Conservation (phyloP, 2,888 invertebrate genomes). For the Aleiodes leptofemur region DNA sequence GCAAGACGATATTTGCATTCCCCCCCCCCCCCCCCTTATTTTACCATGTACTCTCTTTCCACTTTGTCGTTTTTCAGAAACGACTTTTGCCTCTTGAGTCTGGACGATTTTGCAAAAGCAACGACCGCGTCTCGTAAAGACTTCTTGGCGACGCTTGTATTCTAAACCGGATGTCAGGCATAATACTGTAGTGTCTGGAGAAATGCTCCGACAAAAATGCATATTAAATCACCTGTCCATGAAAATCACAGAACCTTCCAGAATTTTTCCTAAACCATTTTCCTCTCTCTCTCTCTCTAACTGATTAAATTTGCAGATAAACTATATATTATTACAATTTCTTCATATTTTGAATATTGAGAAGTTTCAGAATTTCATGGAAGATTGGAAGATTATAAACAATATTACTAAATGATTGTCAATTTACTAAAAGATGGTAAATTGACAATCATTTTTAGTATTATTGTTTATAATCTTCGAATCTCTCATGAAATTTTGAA, state of each 20-base stretch:
- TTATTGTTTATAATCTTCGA: no score
- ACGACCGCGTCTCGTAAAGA: constrained; percentile 50
- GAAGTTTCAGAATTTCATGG: no score
- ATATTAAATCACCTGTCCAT: constrained; percentile 42
- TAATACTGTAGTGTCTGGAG: constrained; percentile 27
- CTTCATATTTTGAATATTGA: no score
- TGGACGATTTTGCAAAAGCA: constrained; percentile 45
- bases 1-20: constrained; percentile 42
- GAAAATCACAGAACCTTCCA: constrained; percentile 1
- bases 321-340: no score
- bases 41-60: constrained; percentile 21
- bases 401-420: no score
- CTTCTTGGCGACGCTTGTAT: constrained; percentile 44
- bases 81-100: constrained; percentile 31
- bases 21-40: neutral
- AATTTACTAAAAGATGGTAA: no score
- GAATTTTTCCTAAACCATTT: constrained; percentile 6
- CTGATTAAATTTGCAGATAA: no score
- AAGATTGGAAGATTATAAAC: no score
- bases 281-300: neutral
- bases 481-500: no score
- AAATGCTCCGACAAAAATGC: constrained; percentile 25
- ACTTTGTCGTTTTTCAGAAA: constrained; percentile 25
- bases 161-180: constrained; percentile 20
- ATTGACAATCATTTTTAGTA: no score